A percentile compares a stretch with the other conserved stretches of the same genome.
Conservation (phyloP, 2,797 vertebrate species). For the Taeniopygia guttata region DNA sequence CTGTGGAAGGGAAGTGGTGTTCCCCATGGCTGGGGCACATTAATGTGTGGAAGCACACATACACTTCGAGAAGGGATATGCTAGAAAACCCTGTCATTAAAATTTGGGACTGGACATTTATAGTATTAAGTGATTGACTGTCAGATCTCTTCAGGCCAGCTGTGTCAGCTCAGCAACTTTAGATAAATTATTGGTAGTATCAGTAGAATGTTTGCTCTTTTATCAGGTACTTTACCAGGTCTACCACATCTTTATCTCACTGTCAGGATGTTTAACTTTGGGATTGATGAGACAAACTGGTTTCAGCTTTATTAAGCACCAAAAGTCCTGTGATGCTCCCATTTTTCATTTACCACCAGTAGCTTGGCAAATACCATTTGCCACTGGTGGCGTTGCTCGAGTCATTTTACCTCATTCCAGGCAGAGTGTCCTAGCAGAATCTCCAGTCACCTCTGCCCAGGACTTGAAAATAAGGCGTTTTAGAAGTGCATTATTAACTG, state of each 20-base stretch:
- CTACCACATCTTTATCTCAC: not conserved
- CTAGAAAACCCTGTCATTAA: not conserved
- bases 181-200: not conserved
- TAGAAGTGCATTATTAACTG: not conserved
- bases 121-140: not conserved
- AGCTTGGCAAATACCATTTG: not conserved
- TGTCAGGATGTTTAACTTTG: not conserved
- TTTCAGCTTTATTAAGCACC: not conserved
- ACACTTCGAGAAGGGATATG: rapidly evolving
- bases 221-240: not conserved
- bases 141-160: not conserved
- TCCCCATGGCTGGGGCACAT: not conserved
- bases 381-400: not conserved
- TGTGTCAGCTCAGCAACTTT: not conserved
- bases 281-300: not conserved
- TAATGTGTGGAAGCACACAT: not conserved
- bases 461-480: not conserved
- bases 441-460: not conserved
- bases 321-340: not conserved
- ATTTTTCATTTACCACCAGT: not conserved
- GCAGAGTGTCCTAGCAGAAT: rapidly evolving
- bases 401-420: not conserved
- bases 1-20: not conserved
- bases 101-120: not conserved
- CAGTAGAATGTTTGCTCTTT: not conserved